Percentiles rank a stretch among this genome's conserved stretches.
Conservation (phyloP, 2,888 invertebrate species). For the Stenotaenia linearis region DNA sequence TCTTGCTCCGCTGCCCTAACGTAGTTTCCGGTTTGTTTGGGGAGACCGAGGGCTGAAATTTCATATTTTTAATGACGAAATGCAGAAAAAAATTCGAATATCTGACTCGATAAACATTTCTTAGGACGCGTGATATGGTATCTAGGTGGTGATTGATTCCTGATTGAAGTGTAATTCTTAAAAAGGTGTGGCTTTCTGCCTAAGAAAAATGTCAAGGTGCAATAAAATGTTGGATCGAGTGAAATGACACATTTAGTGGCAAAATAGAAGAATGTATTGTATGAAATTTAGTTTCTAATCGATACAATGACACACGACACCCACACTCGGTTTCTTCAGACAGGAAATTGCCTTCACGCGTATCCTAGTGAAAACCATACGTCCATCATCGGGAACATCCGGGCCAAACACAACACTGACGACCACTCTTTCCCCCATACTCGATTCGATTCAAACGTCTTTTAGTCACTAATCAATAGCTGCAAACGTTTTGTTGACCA, state of each 20-base stretch:
- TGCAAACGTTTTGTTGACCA: background rate
- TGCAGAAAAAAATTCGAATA: background rate
- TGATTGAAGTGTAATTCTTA: background rate
- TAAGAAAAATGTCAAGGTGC: background rate
- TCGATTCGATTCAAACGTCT: background rate
- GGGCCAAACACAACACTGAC: background rate
- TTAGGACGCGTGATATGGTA: background rate
- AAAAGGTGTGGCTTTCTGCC: background rate
- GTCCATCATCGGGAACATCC: constrained; percentile 7
- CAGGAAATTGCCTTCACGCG: background rate
- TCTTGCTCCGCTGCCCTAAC: constrained; percentile 11
- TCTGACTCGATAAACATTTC: background rate
- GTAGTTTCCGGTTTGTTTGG: background rate
- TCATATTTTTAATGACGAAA: background rate
- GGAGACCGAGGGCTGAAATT: background rate
- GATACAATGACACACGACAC: background rate
- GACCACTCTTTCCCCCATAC: background rate
- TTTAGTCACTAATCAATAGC: background rate
- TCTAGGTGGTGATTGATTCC: background rate
- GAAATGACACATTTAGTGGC: background rate
- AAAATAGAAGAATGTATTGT: no score
- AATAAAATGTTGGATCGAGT: background rate
- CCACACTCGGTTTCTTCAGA: background rate
- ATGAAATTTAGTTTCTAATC: background rate
- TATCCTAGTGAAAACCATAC: background rate